These are phyloP conservation scores for Archegozetes longisetosus DNA, from an alignment of 1,140 invertebrate genomes.

Conservation along the genomic window DNA sequence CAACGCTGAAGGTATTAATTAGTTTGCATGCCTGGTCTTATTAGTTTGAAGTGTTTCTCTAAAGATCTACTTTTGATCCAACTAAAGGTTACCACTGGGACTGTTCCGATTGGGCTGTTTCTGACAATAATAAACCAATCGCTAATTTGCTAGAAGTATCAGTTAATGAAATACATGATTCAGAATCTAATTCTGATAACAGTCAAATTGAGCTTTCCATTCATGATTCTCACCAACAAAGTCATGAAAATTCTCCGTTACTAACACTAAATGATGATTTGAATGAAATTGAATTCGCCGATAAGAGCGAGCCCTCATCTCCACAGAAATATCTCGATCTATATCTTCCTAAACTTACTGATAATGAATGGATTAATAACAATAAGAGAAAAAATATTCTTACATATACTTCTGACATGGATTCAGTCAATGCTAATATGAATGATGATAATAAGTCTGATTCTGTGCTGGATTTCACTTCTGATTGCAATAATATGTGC, in stretches of 20 bases:
- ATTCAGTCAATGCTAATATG: neutral
- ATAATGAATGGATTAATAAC: neutral
- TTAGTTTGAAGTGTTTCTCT: neutral
- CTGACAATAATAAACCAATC: constrained; percentile 48
- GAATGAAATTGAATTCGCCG: neutral
- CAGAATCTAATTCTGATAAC: constrained; percentile 49
- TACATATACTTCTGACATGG: neutral
- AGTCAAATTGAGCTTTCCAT: constrained; percentile 18
- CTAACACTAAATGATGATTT: neutral
- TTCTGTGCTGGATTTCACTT: neutral
- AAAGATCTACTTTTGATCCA: neutral
- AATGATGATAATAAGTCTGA: neutral
- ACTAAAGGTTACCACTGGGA: constrained; percentile 77
- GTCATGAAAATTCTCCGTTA: neutral
- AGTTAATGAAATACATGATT: constrained; percentile 73
- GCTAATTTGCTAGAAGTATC: constrained; percentile 83
- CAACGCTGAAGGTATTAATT: neutral
- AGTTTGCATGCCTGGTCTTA: neutral
- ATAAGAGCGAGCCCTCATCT: neutral
- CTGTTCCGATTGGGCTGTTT: constrained; percentile 77
- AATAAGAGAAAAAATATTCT: neutral
- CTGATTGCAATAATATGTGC: neutral
- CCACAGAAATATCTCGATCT: neutral
- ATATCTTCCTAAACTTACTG: neutral
- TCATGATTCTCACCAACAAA: neutral